Percentiles rank a stretch among this genome's conserved stretches.
phyloP scores from a whole-genome alignment of 1,140 invertebrate genomes.

The Mylabris phalerata region DNA sequence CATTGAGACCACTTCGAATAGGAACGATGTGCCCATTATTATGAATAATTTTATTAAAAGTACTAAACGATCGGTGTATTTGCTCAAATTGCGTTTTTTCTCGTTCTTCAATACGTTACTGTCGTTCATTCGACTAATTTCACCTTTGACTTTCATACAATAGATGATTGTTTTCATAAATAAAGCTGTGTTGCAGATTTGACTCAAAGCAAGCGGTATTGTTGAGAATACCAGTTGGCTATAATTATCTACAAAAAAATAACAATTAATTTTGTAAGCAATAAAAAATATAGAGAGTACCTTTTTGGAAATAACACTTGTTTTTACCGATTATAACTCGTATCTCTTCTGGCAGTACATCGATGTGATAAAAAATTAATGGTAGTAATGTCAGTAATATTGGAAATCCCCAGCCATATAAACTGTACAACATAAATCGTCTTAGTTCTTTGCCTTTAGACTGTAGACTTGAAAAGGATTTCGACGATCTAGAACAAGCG shows the following conservation, averaged over 20 bases:
- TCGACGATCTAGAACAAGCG: constrained; percentile 22
- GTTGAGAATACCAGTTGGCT: constrained; percentile 55
- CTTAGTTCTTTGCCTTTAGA: constrained; percentile 43
- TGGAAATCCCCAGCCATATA: constrained; percentile 55
- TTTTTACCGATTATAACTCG: constrained; percentile 23
- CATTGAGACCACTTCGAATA: constrained; percentile 23
- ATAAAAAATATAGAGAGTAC: constrained; percentile 17
- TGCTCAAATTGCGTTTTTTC: constrained; percentile 17
- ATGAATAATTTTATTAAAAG: constrained; percentile 20
- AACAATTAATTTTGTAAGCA: constrained; percentile 1
- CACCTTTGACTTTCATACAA: constrained; percentile 60
- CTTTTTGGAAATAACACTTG: constrained; percentile 25
- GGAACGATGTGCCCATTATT: constrained; percentile 22
- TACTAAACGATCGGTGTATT: constrained; percentile 1
- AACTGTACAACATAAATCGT: constrained; percentile 51
- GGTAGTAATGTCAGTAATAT: constrained; percentile 39
- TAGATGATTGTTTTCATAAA: constrained; percentile 59
- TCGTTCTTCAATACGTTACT: constrained; percentile 6
- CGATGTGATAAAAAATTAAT: constrained; percentile 18
- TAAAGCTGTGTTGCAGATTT: constrained; percentile 56
- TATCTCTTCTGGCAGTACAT: constrained; percentile 21
- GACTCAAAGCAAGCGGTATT: constrained; percentile 53
- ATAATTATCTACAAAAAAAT: constrained; percentile 10
- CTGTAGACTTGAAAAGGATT: constrained; percentile 22
- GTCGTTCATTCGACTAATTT: constrained; percentile 52